Conservation (phyloP, 92 coral and sea anemone species). For the Desmophyllum pertusum region DNA sequence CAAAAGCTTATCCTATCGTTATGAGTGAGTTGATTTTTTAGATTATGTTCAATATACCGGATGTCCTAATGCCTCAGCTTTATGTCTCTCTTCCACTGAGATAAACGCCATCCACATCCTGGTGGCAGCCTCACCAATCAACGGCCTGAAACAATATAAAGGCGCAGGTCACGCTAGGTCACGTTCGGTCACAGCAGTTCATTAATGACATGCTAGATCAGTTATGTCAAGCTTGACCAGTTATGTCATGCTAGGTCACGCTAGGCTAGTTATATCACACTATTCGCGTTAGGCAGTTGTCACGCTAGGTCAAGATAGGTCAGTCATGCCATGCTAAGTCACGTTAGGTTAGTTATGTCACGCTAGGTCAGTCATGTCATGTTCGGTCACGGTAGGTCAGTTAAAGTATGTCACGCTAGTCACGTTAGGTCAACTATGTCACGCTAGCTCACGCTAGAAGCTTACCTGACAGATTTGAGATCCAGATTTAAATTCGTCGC, state of each 20-base stretch:
- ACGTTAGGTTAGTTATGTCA: no score
- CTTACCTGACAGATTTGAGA: slow-evolving; percentile 89
- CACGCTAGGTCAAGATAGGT: no score
- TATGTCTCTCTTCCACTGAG: slow-evolving; percentile 71
- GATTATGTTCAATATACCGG: slow-evolving; percentile 59
- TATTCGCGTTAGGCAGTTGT: no score
- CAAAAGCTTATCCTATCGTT: background rate
- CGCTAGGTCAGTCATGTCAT: background rate
- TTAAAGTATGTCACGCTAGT: no score
- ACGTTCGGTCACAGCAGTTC: no score
- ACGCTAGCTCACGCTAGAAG: background rate
- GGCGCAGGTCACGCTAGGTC: no score
- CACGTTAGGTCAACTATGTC: background rate
- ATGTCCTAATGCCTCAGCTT: slow-evolving; percentile 76
- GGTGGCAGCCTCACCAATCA: slow-evolving; percentile 85
- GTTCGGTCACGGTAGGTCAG: background rate
- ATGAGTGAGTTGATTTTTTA: no score
- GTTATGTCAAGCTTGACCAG: no score
- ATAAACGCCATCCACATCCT: slow-evolving; percentile 76
- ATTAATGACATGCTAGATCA: no score
- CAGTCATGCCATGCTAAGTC: no score
- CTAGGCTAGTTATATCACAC: no score
- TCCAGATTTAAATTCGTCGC: slow-evolving; percentile 80
- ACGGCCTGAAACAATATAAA: slow-evolving; percentile 55
- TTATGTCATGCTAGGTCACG: background rate